Evolutionary conservation across 2,113 vertebrate genomes (phyloP).

Genomic region (Phalacrocorax aristotelis): DNA sequence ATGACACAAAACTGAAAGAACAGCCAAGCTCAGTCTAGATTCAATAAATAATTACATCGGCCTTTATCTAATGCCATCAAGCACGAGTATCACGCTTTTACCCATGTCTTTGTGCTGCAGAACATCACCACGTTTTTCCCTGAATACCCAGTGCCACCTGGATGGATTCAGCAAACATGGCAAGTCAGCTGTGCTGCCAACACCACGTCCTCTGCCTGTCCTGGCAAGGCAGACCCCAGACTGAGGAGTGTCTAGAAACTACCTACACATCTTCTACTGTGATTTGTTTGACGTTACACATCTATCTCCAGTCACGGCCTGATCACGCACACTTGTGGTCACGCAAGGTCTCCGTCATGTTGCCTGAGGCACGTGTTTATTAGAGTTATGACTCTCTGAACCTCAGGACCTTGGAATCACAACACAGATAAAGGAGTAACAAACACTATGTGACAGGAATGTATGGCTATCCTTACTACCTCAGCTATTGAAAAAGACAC

Average conservation of each 20-base stretch:
- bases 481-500: not conserved
- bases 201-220: not conserved
- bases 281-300: not conserved
- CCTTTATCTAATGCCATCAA: not conserved
- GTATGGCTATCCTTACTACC: not conserved
- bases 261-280: not conserved
- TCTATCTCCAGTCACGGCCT: not conserved
- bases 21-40: not conserved
- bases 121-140: not conserved
- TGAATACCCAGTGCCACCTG: not conserved
- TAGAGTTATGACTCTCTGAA: not conserved
- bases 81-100: not conserved
- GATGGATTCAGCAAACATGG: not conserved
- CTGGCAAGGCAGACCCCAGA: not conserved
- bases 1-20: not conserved
- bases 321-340: not conserved
- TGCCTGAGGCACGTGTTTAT: not conserved
- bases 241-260: not conserved
- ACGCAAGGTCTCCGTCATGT: too few relatives aligned
- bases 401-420: not conserved
- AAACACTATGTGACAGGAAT: not conserved
- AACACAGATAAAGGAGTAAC: not conserved
- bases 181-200: not conserved
- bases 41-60: not conserved
- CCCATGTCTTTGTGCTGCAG: not conserved